These are phyloP conservation scores for Pampus argenteus DNA, from an alignment of 2,797 vertebrate genomes.

Conservation along the genomic window DNA sequence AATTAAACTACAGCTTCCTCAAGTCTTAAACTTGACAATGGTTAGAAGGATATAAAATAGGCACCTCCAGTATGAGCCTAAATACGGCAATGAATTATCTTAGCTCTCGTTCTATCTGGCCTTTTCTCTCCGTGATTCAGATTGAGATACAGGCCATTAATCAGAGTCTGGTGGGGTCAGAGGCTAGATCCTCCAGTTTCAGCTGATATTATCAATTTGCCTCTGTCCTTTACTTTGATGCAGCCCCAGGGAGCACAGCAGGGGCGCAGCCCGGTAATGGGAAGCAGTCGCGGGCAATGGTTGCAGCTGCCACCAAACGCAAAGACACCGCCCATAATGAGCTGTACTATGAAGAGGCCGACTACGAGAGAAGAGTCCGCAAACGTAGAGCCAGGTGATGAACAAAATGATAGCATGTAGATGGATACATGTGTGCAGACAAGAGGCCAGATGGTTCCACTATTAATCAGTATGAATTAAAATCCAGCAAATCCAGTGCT, in stretches of 20 bases:
- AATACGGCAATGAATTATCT: constrained; percentile 11
- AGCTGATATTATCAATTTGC: constrained; percentile 54
- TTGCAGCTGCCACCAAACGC: constrained; percentile 89
- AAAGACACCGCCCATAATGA: constrained; percentile 95
- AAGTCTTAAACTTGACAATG: constrained; percentile 10
- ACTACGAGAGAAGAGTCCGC: constrained; percentile 92
- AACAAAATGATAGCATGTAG: background rate
- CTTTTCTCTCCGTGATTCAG: constrained; percentile 23
- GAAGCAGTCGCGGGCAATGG: constrained; percentile 92
- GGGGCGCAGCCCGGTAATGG: constrained; percentile 78
- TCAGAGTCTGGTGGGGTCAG: constrained; percentile 49
- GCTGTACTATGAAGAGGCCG: constrained; percentile 96
- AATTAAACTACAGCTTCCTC: constrained; percentile 14
- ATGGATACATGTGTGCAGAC: background rate
- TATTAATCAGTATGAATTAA: constrained; percentile 3
- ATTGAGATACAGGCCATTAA: constrained; percentile 55
- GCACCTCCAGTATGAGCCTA: background rate
- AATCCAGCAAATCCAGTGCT: background rate
- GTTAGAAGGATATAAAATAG: background rate
- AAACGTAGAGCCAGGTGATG: constrained; percentile 93
- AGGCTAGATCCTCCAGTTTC: constrained; percentile 22
- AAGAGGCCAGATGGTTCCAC: background rate
- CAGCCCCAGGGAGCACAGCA: constrained; percentile 91
- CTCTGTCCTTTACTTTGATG: constrained; percentile 38
- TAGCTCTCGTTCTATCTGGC: constrained; percentile 15